Evolutionary conservation across 1,140 invertebrate genomes (phyloP), one percentile per base, ranked within the genome.

Genomic region (Diploscapter pachys): DNA sequence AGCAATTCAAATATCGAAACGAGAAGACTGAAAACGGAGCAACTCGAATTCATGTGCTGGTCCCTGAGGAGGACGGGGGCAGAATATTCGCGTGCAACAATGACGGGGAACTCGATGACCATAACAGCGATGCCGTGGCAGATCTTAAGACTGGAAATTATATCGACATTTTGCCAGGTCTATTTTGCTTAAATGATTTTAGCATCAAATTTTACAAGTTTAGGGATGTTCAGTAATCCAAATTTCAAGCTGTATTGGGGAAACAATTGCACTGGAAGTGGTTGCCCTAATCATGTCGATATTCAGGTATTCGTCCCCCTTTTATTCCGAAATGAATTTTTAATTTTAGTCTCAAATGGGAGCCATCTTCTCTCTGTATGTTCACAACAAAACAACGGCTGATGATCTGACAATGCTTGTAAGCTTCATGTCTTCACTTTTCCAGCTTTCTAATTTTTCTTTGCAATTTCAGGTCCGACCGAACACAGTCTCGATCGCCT

Each of bases 1-100:
- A 61, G 11, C 54, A 73, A 4, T 83, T 83, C 72, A 71, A 82
- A 11, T 83, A 83, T 71, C 71, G 69, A 51, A 65, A 65, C 9
- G 79, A 85, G 76, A 83, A 83, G 68, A 75, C 81, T 8, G 81
- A 85, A 57, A 85, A 82, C 62, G 83, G 83, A 50, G 73, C 69
- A 31, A 85, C 81, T n/a, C 61, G 73, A n/a, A 57, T 83, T 31
- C 85, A 84, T 64, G 68, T 83, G 6, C 63, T 83, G n/a, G 48
- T 84, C 4, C 64, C 71, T 9, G 52, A 63, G 3, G 67, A 59
- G 13, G 51, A 78, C 66, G 66, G 71, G 48, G 52, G 54, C 68
- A 59, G 62, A 65, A 31, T 83, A 49, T 75, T 82, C 48, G 63
- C 80, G 5, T 79, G 83, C 65, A 64, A 82, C 31, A 61, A 77